Percentiles rank a stretch among this genome's conserved stretches.
phyloP scores from a whole-genome alignment of 2,113 vertebrate species.

The Eubucco bourcierii region DNA sequence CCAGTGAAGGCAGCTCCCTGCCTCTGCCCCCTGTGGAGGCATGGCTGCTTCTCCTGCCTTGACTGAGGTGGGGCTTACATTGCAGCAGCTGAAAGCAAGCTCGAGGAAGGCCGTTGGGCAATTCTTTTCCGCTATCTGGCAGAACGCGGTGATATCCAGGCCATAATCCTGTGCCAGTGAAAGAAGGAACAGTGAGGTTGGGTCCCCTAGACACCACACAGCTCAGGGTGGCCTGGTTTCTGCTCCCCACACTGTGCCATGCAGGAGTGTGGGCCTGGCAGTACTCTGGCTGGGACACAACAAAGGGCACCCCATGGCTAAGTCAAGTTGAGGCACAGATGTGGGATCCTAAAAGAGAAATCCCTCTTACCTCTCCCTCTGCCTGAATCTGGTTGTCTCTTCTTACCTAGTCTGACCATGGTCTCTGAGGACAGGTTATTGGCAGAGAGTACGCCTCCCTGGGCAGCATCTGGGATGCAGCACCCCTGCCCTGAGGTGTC shows the following conservation, averaged over 20 bases:
- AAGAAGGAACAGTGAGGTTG: neutral
- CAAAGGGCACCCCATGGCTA: neutral
- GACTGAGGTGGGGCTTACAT: constrained; percentile 72
- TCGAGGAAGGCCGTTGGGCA: constrained; percentile 86
- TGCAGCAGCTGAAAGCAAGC: constrained; percentile 91
- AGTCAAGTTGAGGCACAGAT: neutral
- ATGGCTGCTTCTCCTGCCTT: neutral
- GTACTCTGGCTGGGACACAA: neutral
- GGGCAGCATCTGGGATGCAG: neutral
- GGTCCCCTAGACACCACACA: neutral
- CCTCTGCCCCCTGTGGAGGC: neutral
- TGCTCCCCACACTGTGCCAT: fast-evolving
- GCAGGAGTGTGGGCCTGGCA: neutral
- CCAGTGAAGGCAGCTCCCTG: neutral
- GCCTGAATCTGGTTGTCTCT: neutral
- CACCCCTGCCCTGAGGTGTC: fast-evolving
- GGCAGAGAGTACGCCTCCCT: fast-evolving
- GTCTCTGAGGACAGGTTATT: neutral
- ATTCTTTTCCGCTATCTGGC: constrained; percentile 85
- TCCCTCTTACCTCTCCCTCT: neutral
- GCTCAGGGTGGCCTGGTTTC: fast-evolving
- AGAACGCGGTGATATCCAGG: constrained; percentile 85
- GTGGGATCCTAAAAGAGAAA: neutral
- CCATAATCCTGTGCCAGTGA: constrained; percentile 85
- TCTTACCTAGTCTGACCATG: neutral